Conservation (phyloP, 2,113 vertebrate genomes). For the Gopherus flavomarginatus region DNA sequence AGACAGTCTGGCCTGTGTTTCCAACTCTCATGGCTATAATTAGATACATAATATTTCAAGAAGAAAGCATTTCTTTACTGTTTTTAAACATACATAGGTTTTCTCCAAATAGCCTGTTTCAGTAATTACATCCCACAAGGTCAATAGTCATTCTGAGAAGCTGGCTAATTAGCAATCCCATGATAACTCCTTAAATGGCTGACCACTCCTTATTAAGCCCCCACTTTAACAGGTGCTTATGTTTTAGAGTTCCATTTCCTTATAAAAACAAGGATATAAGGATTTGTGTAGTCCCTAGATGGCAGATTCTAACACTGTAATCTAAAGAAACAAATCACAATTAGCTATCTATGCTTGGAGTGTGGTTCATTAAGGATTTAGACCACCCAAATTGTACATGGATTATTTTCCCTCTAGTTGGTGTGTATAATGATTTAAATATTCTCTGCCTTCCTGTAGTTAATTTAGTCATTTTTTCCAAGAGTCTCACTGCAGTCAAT, state of each 20-base stretch:
- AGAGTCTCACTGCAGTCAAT: not conserved
- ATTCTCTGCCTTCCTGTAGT: constrained; percentile 36
- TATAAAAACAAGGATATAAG: constrained; percentile 22
- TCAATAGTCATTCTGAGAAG: rapidly evolving
- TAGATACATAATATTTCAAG: not conserved
- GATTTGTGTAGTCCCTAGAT: constrained; percentile 32
- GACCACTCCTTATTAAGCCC: constrained; percentile 18
- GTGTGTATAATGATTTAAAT: constrained; percentile 32
- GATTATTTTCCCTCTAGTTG: constrained; percentile 24
- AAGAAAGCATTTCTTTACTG: not conserved
- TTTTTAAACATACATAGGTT: rapidly evolving
- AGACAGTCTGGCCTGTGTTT: not conserved
- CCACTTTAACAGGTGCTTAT: not conserved
- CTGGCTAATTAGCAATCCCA: not conserved
- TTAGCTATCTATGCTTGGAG: not conserved
- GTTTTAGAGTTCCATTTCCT: not conserved
- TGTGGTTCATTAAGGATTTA: not conserved
- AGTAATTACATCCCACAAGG: not conserved
- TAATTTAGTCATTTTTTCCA: constrained; percentile 31
- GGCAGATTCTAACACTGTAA: constrained; percentile 37
- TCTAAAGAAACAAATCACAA: constrained; percentile 56
- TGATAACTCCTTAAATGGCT: not conserved
- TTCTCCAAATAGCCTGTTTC: not conserved
- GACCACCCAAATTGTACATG: constrained; percentile 32
- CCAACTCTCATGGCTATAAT: not conserved